Evolutionary conservation across 2,888 invertebrate genomes (phyloP).

Genomic region (Nomada fucata): DNA sequence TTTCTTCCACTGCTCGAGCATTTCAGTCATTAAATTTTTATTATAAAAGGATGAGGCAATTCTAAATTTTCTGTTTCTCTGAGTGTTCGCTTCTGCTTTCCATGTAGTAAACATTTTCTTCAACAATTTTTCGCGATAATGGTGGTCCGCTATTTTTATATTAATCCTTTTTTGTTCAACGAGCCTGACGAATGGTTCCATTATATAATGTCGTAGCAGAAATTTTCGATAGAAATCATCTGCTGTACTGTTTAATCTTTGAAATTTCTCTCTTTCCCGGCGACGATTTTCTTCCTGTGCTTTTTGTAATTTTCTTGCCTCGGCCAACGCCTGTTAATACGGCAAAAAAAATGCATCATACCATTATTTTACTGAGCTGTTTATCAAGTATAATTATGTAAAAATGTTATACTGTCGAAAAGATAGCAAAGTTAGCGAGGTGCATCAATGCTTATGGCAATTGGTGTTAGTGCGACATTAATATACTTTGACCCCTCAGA

Average conservation of each 20-base stretch:
- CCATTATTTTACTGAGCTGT: constrained; percentile 4
- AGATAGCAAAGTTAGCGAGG: constrained; percentile 43
- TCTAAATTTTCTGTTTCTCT: constrained; percentile 64
- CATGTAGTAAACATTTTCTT: constrained; percentile 85
- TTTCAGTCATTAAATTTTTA: constrained; percentile 70
- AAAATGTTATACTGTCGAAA: constrained; percentile 40
- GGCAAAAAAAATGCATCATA: constrained; percentile 9
- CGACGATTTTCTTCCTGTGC: constrained; percentile 75
- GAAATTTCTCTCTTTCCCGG: constrained; percentile 72
- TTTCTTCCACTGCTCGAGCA: constrained; percentile 73
- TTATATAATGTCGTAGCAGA: constrained; percentile 75
- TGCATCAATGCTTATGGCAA: constrained; percentile 45
- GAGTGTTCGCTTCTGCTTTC: constrained; percentile 83
- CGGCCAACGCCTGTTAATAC: constrained; percentile 72
- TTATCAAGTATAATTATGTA: constrained; percentile 1
- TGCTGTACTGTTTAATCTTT: constrained; percentile 70
- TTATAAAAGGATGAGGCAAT: constrained; percentile 69
- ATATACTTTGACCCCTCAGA: constrained; percentile 54
- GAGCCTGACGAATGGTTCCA: constrained; percentile 74
- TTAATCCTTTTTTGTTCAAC: constrained; percentile 70
- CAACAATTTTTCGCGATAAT: constrained; percentile 85
- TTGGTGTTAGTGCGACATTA: constrained; percentile 43
- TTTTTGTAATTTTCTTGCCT: constrained; percentile 74
- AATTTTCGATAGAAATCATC: constrained; percentile 76
- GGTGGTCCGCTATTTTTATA: constrained; percentile 85